Evolutionary conservation across 2,797 vertebrate species (phyloP), one percentile per base, ranked within the genome.

Genomic region (Geotrypetes seraphini): DNA sequence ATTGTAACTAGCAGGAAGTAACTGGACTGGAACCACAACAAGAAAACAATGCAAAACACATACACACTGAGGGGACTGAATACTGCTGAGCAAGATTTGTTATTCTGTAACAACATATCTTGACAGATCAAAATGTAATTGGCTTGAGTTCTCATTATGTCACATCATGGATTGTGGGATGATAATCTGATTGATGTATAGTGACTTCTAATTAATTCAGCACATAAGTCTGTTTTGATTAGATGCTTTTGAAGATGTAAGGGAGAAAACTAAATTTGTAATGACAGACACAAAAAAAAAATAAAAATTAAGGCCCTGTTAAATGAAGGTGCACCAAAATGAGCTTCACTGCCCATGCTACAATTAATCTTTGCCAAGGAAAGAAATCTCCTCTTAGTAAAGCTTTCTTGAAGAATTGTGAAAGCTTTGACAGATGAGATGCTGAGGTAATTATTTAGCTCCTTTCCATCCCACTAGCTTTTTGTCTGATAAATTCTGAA

Each of bases 371-470:
- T 47, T 41, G 22, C 36, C 41, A 28, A 40, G 34, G 3, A 2
- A 24, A 52, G 31, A 19, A 53, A 30, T 29, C 17, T 44, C 25
- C 1, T 1, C 41, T 62, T 41, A 25, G 41, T 47, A 60, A 61
- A 60, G 11, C 6, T 29, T 11, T 16, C 18, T 26, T 62, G 54
- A 59, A 43, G 45, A 52, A 56, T 31, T 48, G 47, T 49, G 52
- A 63, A 60, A 63, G 43, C 31, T 43, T 49, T 74, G 67, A 71
- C 62, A 63, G 60, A 69, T 66, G 54, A 59, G 44, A 47, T 59
- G 35, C 39, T 62, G 49, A 47, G 37, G 57, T 69, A 73, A 71
- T 73, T 60, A 61, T 50, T 69, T 53, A 60, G 43, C 29, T 64
- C 22, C 34, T 60, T 69, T 69, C 52, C 46, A 47, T 58, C 52